Evolutionary conservation across 2,888 invertebrate genomes (phyloP).

Genomic region (Gastracanthus pulcherrimus): DNA sequence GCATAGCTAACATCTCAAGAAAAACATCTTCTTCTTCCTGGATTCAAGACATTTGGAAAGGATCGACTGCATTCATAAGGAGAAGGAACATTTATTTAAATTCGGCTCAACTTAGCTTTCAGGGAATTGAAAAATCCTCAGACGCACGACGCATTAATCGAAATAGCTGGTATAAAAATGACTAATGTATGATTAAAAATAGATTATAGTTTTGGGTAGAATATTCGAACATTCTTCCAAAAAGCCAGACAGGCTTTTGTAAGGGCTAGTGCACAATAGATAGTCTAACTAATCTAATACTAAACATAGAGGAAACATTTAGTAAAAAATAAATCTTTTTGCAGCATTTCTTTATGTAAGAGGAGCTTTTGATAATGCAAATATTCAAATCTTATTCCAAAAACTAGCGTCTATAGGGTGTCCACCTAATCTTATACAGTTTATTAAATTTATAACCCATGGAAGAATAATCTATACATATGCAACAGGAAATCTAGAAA

Average conservation of each 20-base stretch:
- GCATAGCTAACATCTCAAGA: neutral
- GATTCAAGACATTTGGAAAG: neutral
- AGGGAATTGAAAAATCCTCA: neutral
- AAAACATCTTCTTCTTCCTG: neutral
- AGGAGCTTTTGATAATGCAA: neutral
- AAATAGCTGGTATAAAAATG: conserved; percentile 16
- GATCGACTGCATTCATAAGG: conserved; percentile 1
- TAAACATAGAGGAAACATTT: neutral
- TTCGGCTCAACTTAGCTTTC: conserved; percentile 1
- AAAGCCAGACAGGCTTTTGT: neutral
- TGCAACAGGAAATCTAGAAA: neutral
- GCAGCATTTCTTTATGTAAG: neutral
- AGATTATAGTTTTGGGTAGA: conserved; percentile 38
- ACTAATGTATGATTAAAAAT: conserved; percentile 20
- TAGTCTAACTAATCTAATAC: neutral
- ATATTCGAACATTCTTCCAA: neutral
- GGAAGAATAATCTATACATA: neutral
- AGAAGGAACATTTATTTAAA: conserved; percentile 26
- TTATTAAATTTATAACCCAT: neutral
- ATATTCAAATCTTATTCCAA: neutral
- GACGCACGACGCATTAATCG: neutral
- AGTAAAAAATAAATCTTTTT: no score
- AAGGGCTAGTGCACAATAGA: neutral
- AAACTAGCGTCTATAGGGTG: neutral
- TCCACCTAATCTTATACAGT: neutral